These are phyloP conservation scores for Oryzias woworae DNA, from an alignment of 2,113 vertebrate species.

Conservation along the genomic window DNA sequence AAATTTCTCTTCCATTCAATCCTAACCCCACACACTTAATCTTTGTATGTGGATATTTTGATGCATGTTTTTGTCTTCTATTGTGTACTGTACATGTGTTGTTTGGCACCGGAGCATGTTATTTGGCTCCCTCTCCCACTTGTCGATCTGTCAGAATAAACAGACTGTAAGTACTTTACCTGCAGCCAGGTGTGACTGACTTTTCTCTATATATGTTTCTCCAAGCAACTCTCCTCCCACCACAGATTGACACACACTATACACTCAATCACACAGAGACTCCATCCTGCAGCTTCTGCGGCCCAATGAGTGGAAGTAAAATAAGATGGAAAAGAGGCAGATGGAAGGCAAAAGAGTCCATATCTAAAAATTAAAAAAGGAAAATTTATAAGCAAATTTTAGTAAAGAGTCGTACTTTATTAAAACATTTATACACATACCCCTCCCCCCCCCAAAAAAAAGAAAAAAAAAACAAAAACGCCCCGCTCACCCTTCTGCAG, in stretches of 20 bases:
- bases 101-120: constrained; percentile 44
- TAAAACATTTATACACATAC: too few relatives aligned
- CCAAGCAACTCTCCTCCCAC: constrained; percentile 35
- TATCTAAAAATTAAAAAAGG: constrained; percentile 34
- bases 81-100: constrained; percentile 32
- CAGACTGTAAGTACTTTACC: constrained; percentile 48
- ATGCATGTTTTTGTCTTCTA: constrained; percentile 14
- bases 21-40: background rate
- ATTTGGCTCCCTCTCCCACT: constrained; percentile 41
- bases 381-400: background rate
- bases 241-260: constrained; percentile 13
- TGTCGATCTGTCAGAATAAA: constrained; percentile 55
- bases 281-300: constrained; percentile 29
- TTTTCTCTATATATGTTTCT: constrained; percentile 42
- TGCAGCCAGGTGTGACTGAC: constrained; percentile 56
- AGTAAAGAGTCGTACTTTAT: too few relatives aligned
- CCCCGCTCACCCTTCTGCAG: too few relatives aligned
- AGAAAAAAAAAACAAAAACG: too few relatives aligned
- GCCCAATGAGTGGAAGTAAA: constrained; percentile 26
- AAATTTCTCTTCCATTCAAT: background rate
- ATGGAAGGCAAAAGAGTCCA: constrained; percentile 38
- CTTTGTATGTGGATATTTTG: constrained; percentile 1
- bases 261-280: constrained; percentile 44
- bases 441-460: too few relatives aligned
- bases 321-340: constrained; percentile 13